Base-by-base conservation (phyloP, 2,888 invertebrate species). In the Oscheius onirici region DNA sequence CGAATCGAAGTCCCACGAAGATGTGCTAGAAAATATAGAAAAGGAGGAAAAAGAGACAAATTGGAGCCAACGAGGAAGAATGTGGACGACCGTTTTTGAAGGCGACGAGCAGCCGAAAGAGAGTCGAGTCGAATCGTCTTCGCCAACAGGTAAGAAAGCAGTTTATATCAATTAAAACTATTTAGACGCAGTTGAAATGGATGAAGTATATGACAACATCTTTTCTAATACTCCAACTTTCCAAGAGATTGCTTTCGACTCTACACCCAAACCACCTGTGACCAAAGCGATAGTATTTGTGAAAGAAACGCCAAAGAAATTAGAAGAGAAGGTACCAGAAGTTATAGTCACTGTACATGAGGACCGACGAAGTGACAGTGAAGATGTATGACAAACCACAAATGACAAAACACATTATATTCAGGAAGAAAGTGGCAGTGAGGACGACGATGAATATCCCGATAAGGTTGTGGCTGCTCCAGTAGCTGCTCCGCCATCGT, bases 61-160 rank as follows among this genome's bases (percentile, higher is more conserved):
- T 24, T 24, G 58, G 20, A 58, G 58, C 24, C 58, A 58, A 41
- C 58, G 58, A 10, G 79, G 77, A 13, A 77, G 79, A 20, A 86
- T 86, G 85, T 86, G 86, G 86, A 85, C 84, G 15, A 86, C 86
- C 15, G 86, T 84, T 22, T 86, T 86, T 69, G 85, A 85, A 20
- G 73, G 73, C n/a, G 85, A 86, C 40, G 80, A 79, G 57, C 77
- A 81, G 6, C 77, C 78, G 65, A 57, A 69, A 41, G 58, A 41
- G 6, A 40, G 72, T 71, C 11, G 65, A n/a, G 22, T 20, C 40
- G 49, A 46, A n/a, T 17, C 26, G 1, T 11, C 24, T 8, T 63
- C 63, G 1, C 49, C 49, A 15, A 46, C 46, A 20, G 63, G 63
- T 63, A 17, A 34, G 17, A 46, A 5, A 34, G 3, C 34, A 6